Evolutionary conservation across 2,113 vertebrate species (phyloP).

Genomic region (Cyprinodon tularosa): DNA sequence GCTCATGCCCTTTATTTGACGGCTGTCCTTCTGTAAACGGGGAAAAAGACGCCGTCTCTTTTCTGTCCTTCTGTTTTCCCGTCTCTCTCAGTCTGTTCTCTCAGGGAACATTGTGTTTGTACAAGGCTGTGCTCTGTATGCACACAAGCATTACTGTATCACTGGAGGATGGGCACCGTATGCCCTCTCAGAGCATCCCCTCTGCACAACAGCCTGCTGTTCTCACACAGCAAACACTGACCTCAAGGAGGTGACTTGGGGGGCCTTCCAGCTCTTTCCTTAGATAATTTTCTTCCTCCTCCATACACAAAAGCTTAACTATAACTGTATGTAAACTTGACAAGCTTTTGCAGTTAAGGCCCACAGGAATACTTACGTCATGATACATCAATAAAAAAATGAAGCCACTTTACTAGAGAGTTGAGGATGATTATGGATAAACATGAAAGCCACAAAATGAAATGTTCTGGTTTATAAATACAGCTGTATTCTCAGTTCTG

Average conservation of each 20-base stretch:
- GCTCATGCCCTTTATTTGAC: slow-evolving; percentile 19
- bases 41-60: slow-evolving; percentile 24
- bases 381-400: too few species aligned
- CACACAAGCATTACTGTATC: slow-evolving; percentile 43
- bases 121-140: slow-evolving; percentile 54
- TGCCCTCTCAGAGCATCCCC: slow-evolving; percentile 30
- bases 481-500: too few species aligned
- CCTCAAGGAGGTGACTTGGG: background rate
- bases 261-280: too few species aligned
- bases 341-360: too few species aligned
- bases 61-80: background rate
- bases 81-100: slow-evolving; percentile 6
- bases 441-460: too few species aligned
- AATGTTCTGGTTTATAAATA: too few species aligned
- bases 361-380: too few species aligned
- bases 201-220: slow-evolving; percentile 50
- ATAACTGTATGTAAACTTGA: too few species aligned
- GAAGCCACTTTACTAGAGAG: too few species aligned
- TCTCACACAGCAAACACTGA: slow-evolving; percentile 42
- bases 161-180: slow-evolving; percentile 51
- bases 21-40: slow-evolving; percentile 21
- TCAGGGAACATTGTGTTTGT: slow-evolving; percentile 48
- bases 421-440: too few species aligned
- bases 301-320: too few species aligned
- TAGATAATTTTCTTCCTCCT: too few species aligned